phyloP scores from a whole-genome alignment of 2,797 vertebrate species.

The Neostethus bicornis region DNA sequence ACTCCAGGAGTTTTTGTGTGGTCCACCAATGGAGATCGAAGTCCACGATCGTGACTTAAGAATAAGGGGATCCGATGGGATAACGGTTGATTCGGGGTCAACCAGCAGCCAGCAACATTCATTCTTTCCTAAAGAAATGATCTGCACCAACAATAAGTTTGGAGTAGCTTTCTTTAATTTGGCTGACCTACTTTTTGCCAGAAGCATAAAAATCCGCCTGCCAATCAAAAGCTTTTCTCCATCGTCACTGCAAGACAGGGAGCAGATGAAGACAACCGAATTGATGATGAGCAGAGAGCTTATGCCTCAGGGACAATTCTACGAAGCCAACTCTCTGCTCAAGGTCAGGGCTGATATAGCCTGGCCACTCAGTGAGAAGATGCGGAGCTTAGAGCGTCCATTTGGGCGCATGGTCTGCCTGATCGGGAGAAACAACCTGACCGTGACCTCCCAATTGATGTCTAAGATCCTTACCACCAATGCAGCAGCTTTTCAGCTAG shows the following conservation, averaged over 20 bases:
- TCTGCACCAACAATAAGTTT: too few relatives aligned
- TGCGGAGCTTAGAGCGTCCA: constrained; percentile 12
- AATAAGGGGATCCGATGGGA: constrained; percentile 29
- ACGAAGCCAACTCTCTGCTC: constrained; percentile 77
- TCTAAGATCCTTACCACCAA: constrained; percentile 80
- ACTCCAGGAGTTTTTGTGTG: constrained; percentile 77
- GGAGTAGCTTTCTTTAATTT: constrained; percentile 80
- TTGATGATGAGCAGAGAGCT: not conserved
- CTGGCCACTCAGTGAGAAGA: constrained; percentile 49
- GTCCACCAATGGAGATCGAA: constrained; percentile 84
- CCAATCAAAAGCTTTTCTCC: constrained; percentile 74
- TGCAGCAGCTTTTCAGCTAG: constrained; percentile 71
- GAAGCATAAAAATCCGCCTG: constrained; percentile 65
- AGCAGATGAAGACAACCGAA: constrained; percentile 13
- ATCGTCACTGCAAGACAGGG: constrained; percentile 11
- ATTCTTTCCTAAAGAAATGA: too few relatives aligned
- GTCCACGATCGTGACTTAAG: constrained; percentile 86
- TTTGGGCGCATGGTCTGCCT: constrained; percentile 83
- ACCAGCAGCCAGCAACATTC: too few relatives aligned
- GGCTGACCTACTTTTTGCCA: constrained; percentile 79
- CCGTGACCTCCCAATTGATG: constrained; percentile 66
- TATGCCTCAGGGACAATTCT: constrained; percentile 77
- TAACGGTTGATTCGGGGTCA: too few relatives aligned
- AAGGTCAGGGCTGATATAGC: constrained; percentile 83
- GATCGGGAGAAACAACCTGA: constrained; percentile 62